Conservation (phyloP, 2,113 vertebrate species). For the Daubentonia madagascariensis region DNA sequence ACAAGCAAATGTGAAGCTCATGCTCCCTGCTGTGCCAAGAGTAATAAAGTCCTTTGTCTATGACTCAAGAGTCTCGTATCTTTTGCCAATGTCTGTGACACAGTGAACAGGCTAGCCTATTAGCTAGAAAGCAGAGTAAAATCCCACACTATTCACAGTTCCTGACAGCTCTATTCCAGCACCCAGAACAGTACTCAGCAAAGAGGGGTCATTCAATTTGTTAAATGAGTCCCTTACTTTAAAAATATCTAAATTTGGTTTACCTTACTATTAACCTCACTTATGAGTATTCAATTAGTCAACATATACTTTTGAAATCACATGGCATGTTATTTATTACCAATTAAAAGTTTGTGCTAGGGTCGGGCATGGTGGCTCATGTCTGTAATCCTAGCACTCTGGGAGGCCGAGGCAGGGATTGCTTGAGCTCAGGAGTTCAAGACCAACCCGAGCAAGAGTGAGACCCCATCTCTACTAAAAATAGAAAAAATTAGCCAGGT, state of each 20-base stretch:
- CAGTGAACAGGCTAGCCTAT: background rate
- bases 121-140: background rate
- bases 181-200: background rate
- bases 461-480: too few species aligned
- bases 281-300: background rate
- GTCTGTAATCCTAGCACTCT: too few species aligned
- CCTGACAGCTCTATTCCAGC: background rate
- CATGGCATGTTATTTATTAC: background rate
- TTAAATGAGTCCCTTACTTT: background rate
- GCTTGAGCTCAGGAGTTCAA: too few species aligned
- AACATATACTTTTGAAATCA: background rate
- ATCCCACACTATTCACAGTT: background rate
- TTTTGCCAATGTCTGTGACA: background rate
- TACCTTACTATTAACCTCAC: background rate
- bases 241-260: background rate
- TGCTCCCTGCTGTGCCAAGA: background rate
- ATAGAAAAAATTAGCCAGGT: too few species aligned
- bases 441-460: too few species aligned
- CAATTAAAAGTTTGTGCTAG: constrained; percentile 20
- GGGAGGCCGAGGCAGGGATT: too few species aligned
- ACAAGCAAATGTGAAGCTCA: background rate
- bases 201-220: background rate
- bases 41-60: background rate
- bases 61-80: background rate
- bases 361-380: too few species aligned